Conservation (phyloP, 2,888 invertebrate genomes). For the Cataglyphis albicans region DNA sequence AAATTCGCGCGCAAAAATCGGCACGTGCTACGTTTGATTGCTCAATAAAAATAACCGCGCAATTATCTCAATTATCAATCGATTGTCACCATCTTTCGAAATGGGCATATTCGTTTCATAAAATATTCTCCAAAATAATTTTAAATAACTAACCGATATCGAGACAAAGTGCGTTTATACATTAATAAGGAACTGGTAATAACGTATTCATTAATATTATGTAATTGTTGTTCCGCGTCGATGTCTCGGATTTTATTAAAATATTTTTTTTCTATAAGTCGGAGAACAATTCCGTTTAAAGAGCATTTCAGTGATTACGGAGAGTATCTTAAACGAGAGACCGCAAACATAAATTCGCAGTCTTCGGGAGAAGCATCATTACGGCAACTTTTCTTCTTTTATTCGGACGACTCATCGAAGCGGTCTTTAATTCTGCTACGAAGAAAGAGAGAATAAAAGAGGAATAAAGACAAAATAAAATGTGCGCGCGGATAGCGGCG, state of each 20-base stretch:
- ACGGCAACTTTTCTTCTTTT: constrained; percentile 48
- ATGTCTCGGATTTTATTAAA: constrained; percentile 21
- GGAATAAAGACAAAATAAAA: background rate
- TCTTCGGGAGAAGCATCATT: constrained; percentile 45
- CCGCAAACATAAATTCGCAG: constrained; percentile 48
- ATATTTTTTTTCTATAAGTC: constrained; percentile 11
- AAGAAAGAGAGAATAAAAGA: constrained; percentile 21
- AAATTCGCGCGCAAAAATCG: constrained; percentile 11
- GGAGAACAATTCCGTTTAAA: constrained; percentile 24
- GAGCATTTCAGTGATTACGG: constrained; percentile 9
- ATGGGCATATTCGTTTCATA: background rate
- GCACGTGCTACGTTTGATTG: background rate
- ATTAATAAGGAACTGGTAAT: constrained; percentile 22
- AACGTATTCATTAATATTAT: constrained; percentile 8
- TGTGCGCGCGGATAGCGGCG: constrained; percentile 45
- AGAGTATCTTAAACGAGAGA: constrained; percentile 31
- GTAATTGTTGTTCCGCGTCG: background rate
- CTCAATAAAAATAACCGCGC: background rate
- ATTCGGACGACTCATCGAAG: constrained; percentile 54
- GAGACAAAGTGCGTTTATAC: background rate
- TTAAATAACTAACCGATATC: background rate
- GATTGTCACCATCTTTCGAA: background rate
- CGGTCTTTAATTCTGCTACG: constrained; percentile 54
- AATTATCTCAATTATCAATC: background rate
- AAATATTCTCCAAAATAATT: background rate